phyloP scores from a whole-genome alignment of 2,797 vertebrate species.

The Pitangus sulphuratus region DNA sequence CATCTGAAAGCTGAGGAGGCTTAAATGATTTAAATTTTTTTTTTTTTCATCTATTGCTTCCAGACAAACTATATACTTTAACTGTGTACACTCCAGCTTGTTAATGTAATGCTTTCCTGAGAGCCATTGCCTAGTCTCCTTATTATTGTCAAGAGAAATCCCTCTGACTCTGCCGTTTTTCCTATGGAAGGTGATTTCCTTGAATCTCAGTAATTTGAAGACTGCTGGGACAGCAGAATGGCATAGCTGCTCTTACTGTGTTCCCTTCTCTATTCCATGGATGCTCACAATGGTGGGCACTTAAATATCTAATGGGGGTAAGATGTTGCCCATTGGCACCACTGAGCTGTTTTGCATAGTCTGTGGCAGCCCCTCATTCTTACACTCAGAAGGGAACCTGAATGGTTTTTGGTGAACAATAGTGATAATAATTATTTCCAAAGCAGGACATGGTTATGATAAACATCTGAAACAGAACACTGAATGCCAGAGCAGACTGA shows the following conservation, averaged over 20 bases:
- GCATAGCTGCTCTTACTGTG: fast-evolving
- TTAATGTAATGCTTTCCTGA: neutral
- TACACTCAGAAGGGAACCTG: neutral
- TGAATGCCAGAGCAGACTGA: neutral
- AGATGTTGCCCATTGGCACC: fast-evolving
- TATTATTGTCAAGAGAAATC: neutral
- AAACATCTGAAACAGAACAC: neutral
- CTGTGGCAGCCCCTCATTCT: neutral
- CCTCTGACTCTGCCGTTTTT: neutral
- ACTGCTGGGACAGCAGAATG: neutral
- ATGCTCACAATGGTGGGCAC: fast-evolving
- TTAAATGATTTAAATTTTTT: neutral
- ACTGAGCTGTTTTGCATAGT: neutral
- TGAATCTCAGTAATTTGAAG: neutral
- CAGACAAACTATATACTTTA: neutral
- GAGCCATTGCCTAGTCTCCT: neutral
- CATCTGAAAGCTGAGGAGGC: neutral
- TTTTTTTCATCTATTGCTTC: neutral
- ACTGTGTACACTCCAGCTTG: neutral
- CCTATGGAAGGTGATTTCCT: neutral
- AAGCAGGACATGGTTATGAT: neutral
- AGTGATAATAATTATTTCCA: neutral
- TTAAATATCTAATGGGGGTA: neutral
- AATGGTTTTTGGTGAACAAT: neutral
- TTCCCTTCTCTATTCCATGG: neutral